Percentiles rank a stretch among this genome's conserved stretches.
phyloP scores from a whole-genome alignment of 2,113 vertebrate genomes.

The Malurus melanocephalus region DNA sequence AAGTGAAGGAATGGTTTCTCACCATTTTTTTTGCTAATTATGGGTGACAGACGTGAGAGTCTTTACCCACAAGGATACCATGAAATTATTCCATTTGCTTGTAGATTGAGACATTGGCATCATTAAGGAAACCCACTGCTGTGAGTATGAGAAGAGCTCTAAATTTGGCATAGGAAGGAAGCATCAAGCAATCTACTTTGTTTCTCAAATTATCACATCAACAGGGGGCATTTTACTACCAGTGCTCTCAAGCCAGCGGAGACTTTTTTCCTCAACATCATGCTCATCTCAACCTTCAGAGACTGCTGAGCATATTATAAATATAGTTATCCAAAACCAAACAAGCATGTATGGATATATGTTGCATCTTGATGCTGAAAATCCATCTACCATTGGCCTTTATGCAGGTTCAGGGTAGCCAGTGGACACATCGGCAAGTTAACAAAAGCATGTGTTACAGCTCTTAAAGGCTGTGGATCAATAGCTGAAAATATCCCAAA shows the following conservation, averaged over 20 bases:
- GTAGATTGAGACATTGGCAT: background rate
- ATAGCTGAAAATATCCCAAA: background rate
- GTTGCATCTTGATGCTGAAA: background rate
- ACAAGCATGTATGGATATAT: background rate
- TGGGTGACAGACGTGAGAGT: background rate
- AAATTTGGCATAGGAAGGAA: background rate
- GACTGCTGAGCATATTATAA: background rate
- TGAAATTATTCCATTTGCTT: background rate
- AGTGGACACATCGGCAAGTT: background rate
- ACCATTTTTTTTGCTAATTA: background rate
- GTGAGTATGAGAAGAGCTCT: background rate
- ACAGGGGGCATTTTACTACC: background rate
- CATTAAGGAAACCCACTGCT: background rate
- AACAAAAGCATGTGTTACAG: background rate
- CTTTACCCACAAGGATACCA: background rate
- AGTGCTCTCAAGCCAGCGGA: background rate
- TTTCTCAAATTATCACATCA: conserved; percentile 27
- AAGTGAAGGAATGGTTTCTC: background rate
- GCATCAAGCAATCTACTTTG: background rate
- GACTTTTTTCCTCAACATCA: background rate
- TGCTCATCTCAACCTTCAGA: background rate
- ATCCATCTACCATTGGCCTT: background rate
- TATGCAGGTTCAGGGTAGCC: background rate
- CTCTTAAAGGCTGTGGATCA: background rate
- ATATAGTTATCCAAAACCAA: background rate